Percentiles rank a stretch among this genome's conserved stretches.
Evolutionary conservation across 2,888 invertebrate species (phyloP).

Genomic region (Luperina nickerlii): DNA sequence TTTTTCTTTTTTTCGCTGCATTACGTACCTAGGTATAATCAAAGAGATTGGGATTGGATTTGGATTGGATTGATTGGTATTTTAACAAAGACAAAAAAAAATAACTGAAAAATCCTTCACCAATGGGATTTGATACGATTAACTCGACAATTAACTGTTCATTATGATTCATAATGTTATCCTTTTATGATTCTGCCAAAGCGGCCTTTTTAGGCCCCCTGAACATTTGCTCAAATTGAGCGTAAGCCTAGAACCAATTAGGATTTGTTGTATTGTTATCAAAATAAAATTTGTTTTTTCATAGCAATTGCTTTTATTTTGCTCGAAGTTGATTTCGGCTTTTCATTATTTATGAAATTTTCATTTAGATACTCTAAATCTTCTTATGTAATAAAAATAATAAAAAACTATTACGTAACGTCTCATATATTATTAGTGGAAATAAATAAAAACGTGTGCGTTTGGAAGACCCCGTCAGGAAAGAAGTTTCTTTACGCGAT

Average conservation of each 20-base stretch:
- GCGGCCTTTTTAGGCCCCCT: no score
- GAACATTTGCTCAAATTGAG: constrained; percentile 14
- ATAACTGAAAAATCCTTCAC: no score
- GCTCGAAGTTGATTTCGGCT: constrained; percentile 3
- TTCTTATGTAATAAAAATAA: neutral
- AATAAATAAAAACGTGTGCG: constrained; percentile 8
- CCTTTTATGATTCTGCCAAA: no score
- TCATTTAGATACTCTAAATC: neutral
- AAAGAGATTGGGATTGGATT: no score
- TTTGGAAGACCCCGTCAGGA: neutral
- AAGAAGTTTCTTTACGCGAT: neutral
- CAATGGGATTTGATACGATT: no score
- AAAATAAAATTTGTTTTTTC: constrained; percentile 20
- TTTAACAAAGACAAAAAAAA: no score
- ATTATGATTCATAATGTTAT: no score
- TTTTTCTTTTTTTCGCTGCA: no score
- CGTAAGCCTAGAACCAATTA: constrained; percentile 15
- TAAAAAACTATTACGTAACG: constrained; percentile 4
- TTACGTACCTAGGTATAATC: no score
- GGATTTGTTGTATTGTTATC: constrained; percentile 38
- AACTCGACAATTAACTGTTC: no score
- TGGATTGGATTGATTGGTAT: no score
- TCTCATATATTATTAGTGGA: neutral
- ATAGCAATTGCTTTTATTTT: constrained; percentile 14
- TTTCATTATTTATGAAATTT: constrained; percentile 1